Evolutionary conservation across 53 echinoderm and acorn worm species (phyloP).

Genomic region (Henricia sp.): DNA sequence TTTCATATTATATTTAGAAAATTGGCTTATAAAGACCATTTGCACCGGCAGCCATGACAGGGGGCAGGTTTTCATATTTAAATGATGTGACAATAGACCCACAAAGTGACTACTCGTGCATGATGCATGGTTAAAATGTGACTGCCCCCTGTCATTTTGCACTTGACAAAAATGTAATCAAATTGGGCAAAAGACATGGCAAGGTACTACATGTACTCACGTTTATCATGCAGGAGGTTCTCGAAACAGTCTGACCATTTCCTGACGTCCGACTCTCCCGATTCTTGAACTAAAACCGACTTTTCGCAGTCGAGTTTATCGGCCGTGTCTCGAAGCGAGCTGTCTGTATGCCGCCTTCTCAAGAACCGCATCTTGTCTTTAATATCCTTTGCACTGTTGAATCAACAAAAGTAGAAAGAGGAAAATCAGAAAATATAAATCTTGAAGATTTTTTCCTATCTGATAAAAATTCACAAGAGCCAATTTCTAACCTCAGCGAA

Average conservation of each 20-base stretch:
- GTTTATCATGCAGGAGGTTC: conserved; percentile 89
- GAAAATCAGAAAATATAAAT: neutral
- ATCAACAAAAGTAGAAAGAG: conserved; percentile 17
- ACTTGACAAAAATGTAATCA: too few species aligned
- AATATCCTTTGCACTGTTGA: conserved; percentile 92
- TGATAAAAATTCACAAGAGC: neutral
- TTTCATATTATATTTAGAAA: too few species aligned
- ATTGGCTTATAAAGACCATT: too few species aligned
- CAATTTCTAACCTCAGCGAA: neutral
- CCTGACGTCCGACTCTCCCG: conserved; percentile 75
- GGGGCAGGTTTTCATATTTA: too few species aligned
- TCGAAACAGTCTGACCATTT: conserved; percentile 99
- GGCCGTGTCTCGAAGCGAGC: conserved; percentile 88
- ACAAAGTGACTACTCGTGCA: too few species aligned
- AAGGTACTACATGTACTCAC: conserved; percentile 68
- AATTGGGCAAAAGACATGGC: neutral
- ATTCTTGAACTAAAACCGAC: conserved; percentile 63
- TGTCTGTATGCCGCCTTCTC: conserved; percentile 95
- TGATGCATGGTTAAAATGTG: too few species aligned
- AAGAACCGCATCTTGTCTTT: conserved; percentile 97
- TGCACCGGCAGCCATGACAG: too few species aligned
- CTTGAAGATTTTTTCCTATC: neutral
- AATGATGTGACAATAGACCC: too few species aligned
- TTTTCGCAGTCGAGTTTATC: conserved; percentile 85
- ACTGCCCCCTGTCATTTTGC: too few species aligned